Conservation (phyloP, 2,113 vertebrate species). For the human region DNA sequence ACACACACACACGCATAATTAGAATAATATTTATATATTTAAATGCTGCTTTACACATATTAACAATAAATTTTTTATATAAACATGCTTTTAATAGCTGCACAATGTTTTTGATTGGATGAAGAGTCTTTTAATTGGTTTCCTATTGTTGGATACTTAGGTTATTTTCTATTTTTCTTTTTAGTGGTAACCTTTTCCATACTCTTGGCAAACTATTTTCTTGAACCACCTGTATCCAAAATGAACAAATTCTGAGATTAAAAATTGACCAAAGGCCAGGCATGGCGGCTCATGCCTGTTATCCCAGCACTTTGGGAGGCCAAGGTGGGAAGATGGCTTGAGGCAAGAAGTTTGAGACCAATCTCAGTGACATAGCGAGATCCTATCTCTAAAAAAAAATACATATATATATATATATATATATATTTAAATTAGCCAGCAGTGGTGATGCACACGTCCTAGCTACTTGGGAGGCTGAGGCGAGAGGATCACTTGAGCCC, state of each 20-base stretch:
- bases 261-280: not conserved
- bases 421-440: too few species aligned
- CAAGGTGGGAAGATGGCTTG: too few species aligned
- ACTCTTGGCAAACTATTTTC: not conserved
- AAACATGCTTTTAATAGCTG: not conserved
- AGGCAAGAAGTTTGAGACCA: too few species aligned
- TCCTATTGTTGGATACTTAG: not conserved
- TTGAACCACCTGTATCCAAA: not conserved
- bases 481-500: too few species aligned
- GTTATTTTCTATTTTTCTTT: not conserved
- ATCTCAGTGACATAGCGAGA: too few species aligned
- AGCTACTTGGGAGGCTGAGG: too few species aligned
- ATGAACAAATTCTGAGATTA: conserved; percentile 9
- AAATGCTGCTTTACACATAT: not conserved
- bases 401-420: too few species aligned
- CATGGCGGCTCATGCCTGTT: too few species aligned
- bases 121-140: not conserved
- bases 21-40: not conserved
- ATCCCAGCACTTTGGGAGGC: too few species aligned
- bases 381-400: too few species aligned
- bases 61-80: not conserved
- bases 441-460: too few species aligned
- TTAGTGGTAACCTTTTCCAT: not conserved
- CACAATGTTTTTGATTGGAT: not conserved
- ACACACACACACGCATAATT: not conserved